A percentile compares a stretch with the other conserved stretches of the same genome.
Evolutionary conservation across 2,113 vertebrate genomes (phyloP).

Genomic region (Nyctibius bracteatus): DNA sequence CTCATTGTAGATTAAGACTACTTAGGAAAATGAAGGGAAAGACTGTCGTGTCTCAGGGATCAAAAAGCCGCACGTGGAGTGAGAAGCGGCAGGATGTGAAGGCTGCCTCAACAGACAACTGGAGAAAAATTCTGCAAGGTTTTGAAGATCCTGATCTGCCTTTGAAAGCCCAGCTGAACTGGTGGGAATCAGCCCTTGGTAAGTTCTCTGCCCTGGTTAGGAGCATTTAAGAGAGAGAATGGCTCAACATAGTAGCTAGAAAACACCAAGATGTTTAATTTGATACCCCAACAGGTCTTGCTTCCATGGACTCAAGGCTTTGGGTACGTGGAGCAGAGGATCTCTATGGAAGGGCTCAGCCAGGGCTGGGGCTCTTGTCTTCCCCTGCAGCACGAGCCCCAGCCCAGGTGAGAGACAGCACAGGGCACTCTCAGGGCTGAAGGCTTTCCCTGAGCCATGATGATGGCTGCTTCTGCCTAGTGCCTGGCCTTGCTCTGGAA

Average conservation of each 20-base stretch:
- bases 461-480: rapidly evolving
- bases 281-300: neutral
- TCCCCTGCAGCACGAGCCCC: neutral
- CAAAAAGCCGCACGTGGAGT: neutral
- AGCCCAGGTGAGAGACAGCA: neutral
- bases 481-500: neutral
- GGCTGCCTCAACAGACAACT: neutral
- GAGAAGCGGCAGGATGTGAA: neutral
- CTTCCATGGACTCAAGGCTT: neutral
- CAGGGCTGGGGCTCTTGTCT: neutral
- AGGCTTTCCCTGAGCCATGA: neutral
- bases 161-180: neutral
- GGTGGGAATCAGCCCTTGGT: neutral
- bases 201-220: neutral
- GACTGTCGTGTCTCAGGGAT: neutral
- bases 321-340: neutral
- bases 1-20: neutral
- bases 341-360: neutral
- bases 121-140: neutral
- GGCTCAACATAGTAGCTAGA: rapidly evolving
- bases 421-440: rapidly evolving
- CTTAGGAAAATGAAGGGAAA: neutral
- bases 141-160: neutral
- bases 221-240: neutral
- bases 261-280: neutral